Evolutionary conservation across 2,888 invertebrate species (phyloP).

Genomic region (Poecilobothrus nobilitatus): DNA sequence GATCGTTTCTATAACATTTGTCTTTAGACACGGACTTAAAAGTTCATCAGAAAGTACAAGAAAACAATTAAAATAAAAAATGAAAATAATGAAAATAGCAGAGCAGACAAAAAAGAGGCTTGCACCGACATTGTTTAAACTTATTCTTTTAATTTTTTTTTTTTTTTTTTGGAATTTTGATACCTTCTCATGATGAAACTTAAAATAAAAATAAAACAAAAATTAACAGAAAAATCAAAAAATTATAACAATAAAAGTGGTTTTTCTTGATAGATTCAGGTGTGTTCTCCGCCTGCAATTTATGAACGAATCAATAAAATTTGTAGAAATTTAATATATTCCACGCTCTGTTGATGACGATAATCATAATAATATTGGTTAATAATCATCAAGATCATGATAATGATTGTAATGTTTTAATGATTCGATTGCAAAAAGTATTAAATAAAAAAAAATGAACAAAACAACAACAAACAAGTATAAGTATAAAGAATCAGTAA

Average conservation of each 20-base stretch:
- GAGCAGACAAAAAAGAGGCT: background rate
- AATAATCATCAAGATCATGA: too few species aligned
- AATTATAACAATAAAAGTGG: background rate
- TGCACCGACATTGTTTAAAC: background rate
- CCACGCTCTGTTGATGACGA: too few species aligned
- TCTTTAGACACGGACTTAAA: too few species aligned
- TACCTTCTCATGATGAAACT: background rate
- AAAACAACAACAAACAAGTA: background rate
- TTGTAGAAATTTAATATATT: too few species aligned
- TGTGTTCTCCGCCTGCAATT: conserved; percentile 1
- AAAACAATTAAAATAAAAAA: too few species aligned
- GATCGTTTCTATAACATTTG: too few species aligned
- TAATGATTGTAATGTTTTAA: too few species aligned
- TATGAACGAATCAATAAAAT: too few species aligned
- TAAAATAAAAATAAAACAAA: background rate
- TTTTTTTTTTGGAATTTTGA: background rate
- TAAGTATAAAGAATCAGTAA: background rate
- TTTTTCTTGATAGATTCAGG: background rate
- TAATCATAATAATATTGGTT: too few species aligned
- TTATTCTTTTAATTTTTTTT: background rate
- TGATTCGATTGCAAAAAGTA: background rate
- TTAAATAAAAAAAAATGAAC: too few species aligned
- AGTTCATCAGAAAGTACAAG: too few species aligned
- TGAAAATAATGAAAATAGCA: background rate
- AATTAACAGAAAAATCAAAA: background rate